Evolutionary conservation across 2,888 invertebrate species (phyloP).

Genomic region (Gryllus longicercus): DNA sequence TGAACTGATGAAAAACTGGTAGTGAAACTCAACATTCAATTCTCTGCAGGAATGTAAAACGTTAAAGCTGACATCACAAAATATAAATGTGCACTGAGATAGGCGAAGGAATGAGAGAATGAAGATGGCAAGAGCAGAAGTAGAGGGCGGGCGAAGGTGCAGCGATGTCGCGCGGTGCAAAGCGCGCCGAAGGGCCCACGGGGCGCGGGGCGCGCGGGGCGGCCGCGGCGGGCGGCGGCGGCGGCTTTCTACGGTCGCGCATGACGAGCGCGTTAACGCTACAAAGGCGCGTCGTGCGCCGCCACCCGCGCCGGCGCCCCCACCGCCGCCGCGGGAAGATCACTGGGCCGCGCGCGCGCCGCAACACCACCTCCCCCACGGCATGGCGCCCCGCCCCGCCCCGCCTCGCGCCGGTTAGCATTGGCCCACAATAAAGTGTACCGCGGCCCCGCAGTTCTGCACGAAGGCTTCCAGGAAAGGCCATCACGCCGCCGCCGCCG

Average conservation of each 20-base stretch:
- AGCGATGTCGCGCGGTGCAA: no score
- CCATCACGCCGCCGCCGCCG: no score
- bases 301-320: neutral
- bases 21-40: no score
- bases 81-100: no score
- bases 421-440: conserved; percentile 1
- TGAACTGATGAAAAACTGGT: no score
- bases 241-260: conserved; percentile 9
- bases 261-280: neutral
- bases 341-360: neutral
- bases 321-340: neutral
- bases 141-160: no score
- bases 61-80: no score
- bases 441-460: neutral
- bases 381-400: neutral
- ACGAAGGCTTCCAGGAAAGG: neutral
- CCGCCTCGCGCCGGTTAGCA: neutral
- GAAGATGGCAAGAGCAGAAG: no score
- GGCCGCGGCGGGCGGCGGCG: neutral
- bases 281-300: conserved; percentile 17
- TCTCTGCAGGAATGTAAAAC: no score
- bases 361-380: neutral
- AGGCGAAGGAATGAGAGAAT: no score
- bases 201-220: neutral
- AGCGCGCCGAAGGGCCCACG: neutral